Evolutionary conservation across 2,113 vertebrate species (phyloP).

Genomic region (Takifugu bimaculatus): DNA sequence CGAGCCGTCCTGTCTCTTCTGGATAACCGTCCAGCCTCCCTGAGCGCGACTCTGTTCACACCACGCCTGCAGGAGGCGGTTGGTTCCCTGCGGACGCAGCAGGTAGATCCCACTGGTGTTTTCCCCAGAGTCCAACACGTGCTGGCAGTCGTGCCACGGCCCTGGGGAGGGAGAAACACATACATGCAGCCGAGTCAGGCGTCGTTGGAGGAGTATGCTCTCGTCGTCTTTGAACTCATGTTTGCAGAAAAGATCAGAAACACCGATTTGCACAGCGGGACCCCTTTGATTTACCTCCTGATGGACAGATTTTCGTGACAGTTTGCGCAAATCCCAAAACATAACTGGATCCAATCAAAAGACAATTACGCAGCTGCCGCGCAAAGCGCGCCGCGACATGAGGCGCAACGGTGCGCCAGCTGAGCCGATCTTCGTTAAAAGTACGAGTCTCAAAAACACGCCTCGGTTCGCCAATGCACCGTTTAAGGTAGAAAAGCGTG

Average conservation of each 20-base stretch:
- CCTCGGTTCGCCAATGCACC: conserved; percentile 3
- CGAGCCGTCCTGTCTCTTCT: conserved; percentile 85
- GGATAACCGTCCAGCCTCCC: conserved; percentile 88
- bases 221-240: too few relatives aligned
- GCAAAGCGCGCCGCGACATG: not conserved
- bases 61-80: conserved; percentile 80
- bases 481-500: conserved; percentile 6
- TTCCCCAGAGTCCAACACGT: conserved; percentile 74
- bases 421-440: not conserved
- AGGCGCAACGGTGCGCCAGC: not conserved
- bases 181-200: not conserved
- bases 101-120: conserved; percentile 80
- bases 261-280: too few relatives aligned
- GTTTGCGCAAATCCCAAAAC: not conserved
- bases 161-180: conserved; percentile 62
- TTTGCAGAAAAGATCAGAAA: too few relatives aligned
- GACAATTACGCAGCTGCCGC: not conserved
- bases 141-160: conserved; percentile 84
- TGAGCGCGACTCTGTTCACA: conserved; percentile 80
- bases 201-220: too few relatives aligned
- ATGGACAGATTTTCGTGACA: too few relatives aligned
- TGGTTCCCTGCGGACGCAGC: conserved; percentile 71
- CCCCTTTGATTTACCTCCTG: too few relatives aligned
- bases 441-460: too few relatives aligned
- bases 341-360: not conserved